phyloP scores from a whole-genome alignment of 2,113 vertebrate genomes.

The Anser cygnoides region DNA sequence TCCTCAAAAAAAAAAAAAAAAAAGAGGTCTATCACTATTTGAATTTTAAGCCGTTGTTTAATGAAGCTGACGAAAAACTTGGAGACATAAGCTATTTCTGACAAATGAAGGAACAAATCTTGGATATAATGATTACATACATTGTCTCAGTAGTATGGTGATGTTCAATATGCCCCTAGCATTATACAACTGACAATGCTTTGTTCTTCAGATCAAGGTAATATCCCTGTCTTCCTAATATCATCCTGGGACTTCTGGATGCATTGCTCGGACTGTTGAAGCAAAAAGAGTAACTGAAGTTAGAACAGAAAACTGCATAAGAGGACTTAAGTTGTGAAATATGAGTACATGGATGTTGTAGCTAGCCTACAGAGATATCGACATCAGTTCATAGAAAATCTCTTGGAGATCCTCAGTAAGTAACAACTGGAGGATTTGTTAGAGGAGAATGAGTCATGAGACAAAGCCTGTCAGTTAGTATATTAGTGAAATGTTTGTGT shows the following conservation, averaged over 20 bases:
- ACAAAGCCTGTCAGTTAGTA: not conserved
- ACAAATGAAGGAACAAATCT: not conserved
- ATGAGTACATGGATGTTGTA: not conserved
- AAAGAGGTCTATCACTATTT: not conserved
- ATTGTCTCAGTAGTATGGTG: not conserved
- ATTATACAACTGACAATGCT: not conserved
- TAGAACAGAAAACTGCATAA: not conserved
- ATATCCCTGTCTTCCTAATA: not conserved
- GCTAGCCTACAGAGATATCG: not conserved
- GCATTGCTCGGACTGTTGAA: not conserved
- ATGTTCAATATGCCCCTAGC: not conserved
- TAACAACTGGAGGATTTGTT: conserved; percentile 4
- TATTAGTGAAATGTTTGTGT: conserved; percentile 42
- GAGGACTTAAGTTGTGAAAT: not conserved
- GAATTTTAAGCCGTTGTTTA: not conserved
- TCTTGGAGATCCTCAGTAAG: not conserved
- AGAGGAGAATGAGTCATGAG: conserved; percentile 30
- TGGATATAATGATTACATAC: not conserved
- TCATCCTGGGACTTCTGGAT: not conserved
- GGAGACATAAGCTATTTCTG: not conserved
- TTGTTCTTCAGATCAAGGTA: not conserved
- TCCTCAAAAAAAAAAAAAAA: not conserved
- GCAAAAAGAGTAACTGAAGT: not conserved
- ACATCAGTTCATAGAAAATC: not conserved
- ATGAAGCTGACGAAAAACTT: not conserved